phyloP scores from a whole-genome alignment of 2,888 invertebrate species.

The Drosophila flavopinicola region DNA sequence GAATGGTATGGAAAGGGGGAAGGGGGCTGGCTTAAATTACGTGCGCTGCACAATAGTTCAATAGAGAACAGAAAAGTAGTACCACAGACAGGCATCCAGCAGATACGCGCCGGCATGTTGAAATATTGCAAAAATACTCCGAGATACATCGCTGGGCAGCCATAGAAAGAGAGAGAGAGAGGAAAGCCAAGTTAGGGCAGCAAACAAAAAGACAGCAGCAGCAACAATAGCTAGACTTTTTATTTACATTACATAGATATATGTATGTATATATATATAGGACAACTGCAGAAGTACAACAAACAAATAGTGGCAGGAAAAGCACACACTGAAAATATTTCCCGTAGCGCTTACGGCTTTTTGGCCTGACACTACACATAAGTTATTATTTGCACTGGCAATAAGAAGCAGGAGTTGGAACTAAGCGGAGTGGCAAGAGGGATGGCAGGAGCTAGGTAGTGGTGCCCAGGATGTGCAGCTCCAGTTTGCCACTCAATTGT shows the following conservation, averaged over 20 bases:
- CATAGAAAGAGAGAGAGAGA: too few relatives aligned
- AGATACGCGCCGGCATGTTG: conserved; percentile 52
- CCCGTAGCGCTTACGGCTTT: conserved; percentile 69
- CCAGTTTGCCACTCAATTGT: conserved; percentile 75
- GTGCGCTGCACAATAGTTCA: conserved; percentile 56
- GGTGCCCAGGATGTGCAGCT: conserved; percentile 55
- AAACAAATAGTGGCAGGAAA: conserved; percentile 55
- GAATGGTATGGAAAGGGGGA: neutral
- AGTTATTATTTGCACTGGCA: conserved; percentile 75
- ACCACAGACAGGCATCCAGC: conserved; percentile 40
- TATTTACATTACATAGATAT: conserved; percentile 38
- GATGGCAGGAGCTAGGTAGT: conserved; percentile 12
- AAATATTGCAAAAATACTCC: conserved; percentile 53
- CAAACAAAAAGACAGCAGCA: conserved; percentile 16
- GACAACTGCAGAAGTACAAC: conserved; percentile 1
- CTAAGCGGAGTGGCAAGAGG: neutral
- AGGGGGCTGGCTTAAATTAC: conserved; percentile 48
- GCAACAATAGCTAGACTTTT: conserved; percentile 22
- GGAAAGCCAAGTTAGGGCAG: conserved; percentile 35
- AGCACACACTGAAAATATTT: conserved; percentile 67
- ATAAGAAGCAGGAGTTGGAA: conserved; percentile 55
- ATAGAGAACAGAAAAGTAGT: conserved; percentile 36
- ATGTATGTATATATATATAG: too few relatives aligned
- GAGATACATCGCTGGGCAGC: conserved; percentile 34
- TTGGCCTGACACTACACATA: conserved; percentile 72